These are phyloP conservation scores for Lepidonotus clava DNA, from an alignment of 2,888 invertebrate genomes.

Conservation along the genomic window DNA sequence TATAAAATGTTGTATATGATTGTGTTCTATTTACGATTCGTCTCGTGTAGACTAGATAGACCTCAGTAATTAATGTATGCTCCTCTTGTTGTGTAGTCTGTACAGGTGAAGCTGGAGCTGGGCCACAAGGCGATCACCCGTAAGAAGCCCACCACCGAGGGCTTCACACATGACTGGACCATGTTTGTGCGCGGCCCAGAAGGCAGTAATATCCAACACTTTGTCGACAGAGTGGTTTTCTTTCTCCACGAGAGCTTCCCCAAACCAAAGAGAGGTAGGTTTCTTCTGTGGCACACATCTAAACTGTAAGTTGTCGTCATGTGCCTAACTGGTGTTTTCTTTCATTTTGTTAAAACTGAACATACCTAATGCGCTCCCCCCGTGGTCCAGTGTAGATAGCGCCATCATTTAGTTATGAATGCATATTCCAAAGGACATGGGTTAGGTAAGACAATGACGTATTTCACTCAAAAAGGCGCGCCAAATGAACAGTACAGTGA, in stretches of 20 bases:
- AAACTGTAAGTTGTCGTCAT: too few species aligned
- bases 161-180: slow-evolving; percentile 98
- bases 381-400: too few species aligned
- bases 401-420: too few species aligned
- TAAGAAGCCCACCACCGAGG: slow-evolving; percentile 90
- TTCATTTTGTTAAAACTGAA: too few species aligned
- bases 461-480: too few species aligned
- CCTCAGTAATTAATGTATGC: neutral
- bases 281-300: too few species aligned
- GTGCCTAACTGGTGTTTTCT: too few species aligned
- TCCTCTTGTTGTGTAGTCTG: slow-evolving; percentile 74
- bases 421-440: too few species aligned
- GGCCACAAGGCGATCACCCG: slow-evolving; percentile 93
- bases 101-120: slow-evolving; percentile 92
- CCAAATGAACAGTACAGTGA: too few species aligned
- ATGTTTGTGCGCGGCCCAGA: slow-evolving; percentile 94
- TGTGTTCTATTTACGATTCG: neutral
- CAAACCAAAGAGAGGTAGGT: slow-evolving; percentile 92
- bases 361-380: too few species aligned
- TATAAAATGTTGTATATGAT: too few species aligned
- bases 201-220: slow-evolving; percentile 92
- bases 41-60: neutral
- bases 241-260: slow-evolving; percentile 94
- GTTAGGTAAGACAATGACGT: too few species aligned
- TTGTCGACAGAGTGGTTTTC: slow-evolving; percentile 94